Base-by-base conservation (phyloP, 2,888 invertebrate genomes). In the Eulithis testata region DNA sequence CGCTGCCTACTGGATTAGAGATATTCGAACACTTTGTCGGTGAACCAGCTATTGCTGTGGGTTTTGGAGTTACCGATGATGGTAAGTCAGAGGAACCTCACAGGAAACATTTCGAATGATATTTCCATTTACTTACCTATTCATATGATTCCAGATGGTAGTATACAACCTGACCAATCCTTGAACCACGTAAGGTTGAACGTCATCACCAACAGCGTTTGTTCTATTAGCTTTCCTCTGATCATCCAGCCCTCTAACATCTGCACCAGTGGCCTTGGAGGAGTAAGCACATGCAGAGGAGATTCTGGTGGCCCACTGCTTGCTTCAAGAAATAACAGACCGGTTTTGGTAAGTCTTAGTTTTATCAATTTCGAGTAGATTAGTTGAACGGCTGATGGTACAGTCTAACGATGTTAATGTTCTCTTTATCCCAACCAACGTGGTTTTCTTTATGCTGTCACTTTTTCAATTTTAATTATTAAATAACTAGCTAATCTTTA, bases 231-330 rank as follows among this genome's bases (percentile, higher is more conserved):
- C n/a, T 87, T 79, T 71, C 80, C 81, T 0, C 2, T 72, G 0
- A 60, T 79, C 43, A 9, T 89, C 8, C 80, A 78, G 5, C 9
- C 69, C 3, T 73, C 76, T 43, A 83, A 87, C 76, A 74, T 88
- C 49, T 89, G 85, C 73, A 84, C 83, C 61, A 86, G 85, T 49
- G 82, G 85, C 0, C 4, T 75, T 7, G 81, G 80, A 3, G 78
- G 81, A 2, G 40, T 55, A 6, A 71, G 81, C 52, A 79, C 79
- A 2, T 89, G 89, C 73, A 57, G 71, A 0, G 89, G 89, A 3
- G 89, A 89, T 68, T 90, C 89, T 21, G 89, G 90, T 11, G 89
- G 89, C 2, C 90, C 89, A 8, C 77, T 90, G 7, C 70, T 75
- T 7, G 63, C 77, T 40, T 31, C 27, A 4, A 75, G 77, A 11